A percentile compares a stretch with the other conserved stretches of the same genome.
Evolutionary conservation across 2,113 vertebrate genomes (phyloP).

Genomic region (Himantopus leucocephalus): DNA sequence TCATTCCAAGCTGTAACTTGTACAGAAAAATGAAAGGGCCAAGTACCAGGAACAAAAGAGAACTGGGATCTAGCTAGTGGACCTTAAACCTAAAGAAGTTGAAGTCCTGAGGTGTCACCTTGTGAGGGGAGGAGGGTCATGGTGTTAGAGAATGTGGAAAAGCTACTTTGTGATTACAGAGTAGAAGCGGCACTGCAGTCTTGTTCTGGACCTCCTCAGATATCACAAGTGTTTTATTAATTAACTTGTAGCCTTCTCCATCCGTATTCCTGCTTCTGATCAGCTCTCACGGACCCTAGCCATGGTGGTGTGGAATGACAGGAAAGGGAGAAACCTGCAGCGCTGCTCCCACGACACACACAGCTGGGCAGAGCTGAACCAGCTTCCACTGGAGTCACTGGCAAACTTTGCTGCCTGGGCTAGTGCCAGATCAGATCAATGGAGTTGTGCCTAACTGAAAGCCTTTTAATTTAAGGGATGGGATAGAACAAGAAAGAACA

Average conservation of each 20-base stretch:
- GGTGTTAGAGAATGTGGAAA: neutral
- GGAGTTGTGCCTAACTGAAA: neutral
- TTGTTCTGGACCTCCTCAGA: neutral
- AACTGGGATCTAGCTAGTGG: neutral
- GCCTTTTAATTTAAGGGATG: neutral
- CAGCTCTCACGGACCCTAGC: neutral
- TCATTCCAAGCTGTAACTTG: neutral
- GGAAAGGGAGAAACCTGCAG: neutral
- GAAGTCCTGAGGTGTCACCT: neutral
- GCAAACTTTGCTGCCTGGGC: neutral
- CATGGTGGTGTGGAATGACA: neutral
- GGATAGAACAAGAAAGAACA: constrained; percentile 13
- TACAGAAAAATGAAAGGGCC: neutral
- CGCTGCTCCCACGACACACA: neutral
- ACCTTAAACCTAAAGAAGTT: neutral
- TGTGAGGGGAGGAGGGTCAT: neutral
- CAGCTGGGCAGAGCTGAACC: neutral
- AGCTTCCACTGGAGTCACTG: neutral
- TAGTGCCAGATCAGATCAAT: constrained; percentile 17
- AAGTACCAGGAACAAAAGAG: neutral
- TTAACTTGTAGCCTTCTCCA: neutral
- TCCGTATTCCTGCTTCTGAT: neutral
- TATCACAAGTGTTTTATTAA: neutral
- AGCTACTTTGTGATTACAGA: neutral
- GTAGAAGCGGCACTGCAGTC: neutral